Evolutionary conservation across 1,140 invertebrate species (phyloP), one percentile per base, ranked within the genome.

Genomic region (Saccostrea glomerata): DNA sequence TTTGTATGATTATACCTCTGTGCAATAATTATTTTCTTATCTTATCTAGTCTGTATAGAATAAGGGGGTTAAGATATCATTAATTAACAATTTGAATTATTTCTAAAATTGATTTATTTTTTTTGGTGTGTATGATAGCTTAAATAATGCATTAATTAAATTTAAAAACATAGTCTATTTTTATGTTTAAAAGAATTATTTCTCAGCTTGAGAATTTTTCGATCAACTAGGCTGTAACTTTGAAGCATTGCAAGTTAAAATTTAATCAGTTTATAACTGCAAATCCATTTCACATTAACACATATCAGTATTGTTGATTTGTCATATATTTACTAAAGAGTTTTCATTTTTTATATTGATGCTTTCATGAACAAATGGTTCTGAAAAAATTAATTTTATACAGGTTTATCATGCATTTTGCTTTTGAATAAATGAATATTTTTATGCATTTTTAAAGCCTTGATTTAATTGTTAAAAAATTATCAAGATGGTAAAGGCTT

Each of bases 261-360:
- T 20, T 66, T n/a, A 66, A 66, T 20, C 20, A 66, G 36, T 77
- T 30, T 36, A 13, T 23, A 77, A 77, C 25, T 77, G 23, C 25
- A 15, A 77, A 77, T 77, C 70, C 70, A 77, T 30, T 77, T 77
- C 25, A 77, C 30, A 77, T 77, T 77, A 6, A 12, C 23, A 77
- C 70, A 77, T 77, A 77, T 77, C 70, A 77, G 70, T 77, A 77
- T 77, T 77, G 30, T 77, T 77, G 70, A 77, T 77, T 77, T 77
- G 70, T 77, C 70, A 77, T 36, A 30, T 77, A 77, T 77, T 77
- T 77, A 77, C 5, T 13, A 13, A 36, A 77, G 47, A 36, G 15
- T 77, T 77, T 73, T 15, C 66, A 30, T 73, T 73, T 73, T 77
- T 77, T 77, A 63, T 63, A 30, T 73, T 77, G 30, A 77, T 77